Percentiles rank a stretch among this genome's conserved stretches.
phyloP scores from a whole-genome alignment of 2,797 vertebrate genomes.

The Selene dorsalis region DNA sequence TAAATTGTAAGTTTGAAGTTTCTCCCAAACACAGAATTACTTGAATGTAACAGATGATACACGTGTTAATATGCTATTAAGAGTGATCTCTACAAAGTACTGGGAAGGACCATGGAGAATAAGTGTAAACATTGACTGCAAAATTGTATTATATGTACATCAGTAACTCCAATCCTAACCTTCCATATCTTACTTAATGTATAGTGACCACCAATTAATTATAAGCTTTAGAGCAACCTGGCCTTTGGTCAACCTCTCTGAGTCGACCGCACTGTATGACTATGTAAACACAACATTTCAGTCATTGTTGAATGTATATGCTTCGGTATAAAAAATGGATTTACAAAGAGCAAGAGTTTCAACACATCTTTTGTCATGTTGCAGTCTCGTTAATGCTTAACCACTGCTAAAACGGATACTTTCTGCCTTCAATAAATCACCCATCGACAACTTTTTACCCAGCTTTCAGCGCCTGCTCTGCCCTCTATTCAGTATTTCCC shows the following conservation, averaged over 20 bases:
- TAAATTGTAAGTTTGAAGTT: constrained; percentile 39
- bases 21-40: constrained; percentile 23
- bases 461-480: constrained; percentile 54
- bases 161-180: no score
- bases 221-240: constrained; percentile 13
- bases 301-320: constrained; percentile 52
- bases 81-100: background rate
- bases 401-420: constrained; percentile 63
- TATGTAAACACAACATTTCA: constrained; percentile 48
- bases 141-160: background rate
- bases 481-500: constrained; percentile 41
- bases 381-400: constrained; percentile 75
- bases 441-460: constrained; percentile 16
- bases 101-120: background rate
- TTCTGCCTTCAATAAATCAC: constrained; percentile 69
- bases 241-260: constrained; percentile 36
- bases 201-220: constrained; percentile 21
- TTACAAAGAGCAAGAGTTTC: constrained; percentile 43
- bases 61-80: constrained; percentile 3
- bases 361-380: constrained; percentile 64
- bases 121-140: background rate
- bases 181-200: constrained; percentile 2
- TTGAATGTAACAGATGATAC: constrained; percentile 12
- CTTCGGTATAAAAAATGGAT: constrained; percentile 36
- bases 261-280: constrained; percentile 27